Conservation (phyloP, 2,797 vertebrate genomes). For the Tokudaia tokunoshimensis region DNA sequence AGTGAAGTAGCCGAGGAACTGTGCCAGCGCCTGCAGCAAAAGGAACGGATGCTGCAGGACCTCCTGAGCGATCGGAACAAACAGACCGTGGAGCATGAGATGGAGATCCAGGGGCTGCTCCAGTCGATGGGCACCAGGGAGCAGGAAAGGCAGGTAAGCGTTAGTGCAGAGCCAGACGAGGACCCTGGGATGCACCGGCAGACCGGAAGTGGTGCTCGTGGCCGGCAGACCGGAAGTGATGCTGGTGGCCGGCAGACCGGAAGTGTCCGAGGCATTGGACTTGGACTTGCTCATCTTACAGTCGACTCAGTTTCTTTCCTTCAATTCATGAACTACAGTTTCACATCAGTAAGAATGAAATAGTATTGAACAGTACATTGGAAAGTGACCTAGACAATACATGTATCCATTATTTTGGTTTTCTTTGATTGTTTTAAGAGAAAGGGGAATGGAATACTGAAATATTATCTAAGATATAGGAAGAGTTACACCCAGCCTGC, state of each 20-base stretch:
- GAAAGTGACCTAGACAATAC: neutral
- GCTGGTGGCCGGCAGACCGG: neutral
- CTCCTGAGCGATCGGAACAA: constrained; percentile 89
- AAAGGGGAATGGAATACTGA: neutral
- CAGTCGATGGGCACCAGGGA: constrained; percentile 89
- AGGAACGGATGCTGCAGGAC: constrained; percentile 95
- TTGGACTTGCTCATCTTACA: neutral
- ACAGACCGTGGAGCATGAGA: constrained; percentile 91
- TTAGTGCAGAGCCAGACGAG: rapidly evolving
- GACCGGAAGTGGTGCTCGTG: neutral
- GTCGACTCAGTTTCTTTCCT: neutral
- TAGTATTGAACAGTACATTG: neutral
- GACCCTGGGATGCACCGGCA: rapidly evolving
- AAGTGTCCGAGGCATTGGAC: neutral
- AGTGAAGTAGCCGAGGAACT: constrained; percentile 91
- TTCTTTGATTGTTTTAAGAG: constrained; percentile 39
- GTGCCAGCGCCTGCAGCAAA: constrained; percentile 92
- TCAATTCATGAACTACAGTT: neutral
- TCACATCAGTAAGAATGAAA: neutral
- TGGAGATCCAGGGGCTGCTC: constrained; percentile 93
- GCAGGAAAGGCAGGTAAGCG: constrained; percentile 89
- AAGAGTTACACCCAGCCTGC: constrained; percentile 11
- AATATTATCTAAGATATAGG: neutral
- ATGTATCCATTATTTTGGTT: neutral
- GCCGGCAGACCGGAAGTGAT: neutral